These are phyloP conservation scores for Noctua pronuba DNA, from an alignment of 2,888 invertebrate genomes.

Conservation along the genomic window DNA sequence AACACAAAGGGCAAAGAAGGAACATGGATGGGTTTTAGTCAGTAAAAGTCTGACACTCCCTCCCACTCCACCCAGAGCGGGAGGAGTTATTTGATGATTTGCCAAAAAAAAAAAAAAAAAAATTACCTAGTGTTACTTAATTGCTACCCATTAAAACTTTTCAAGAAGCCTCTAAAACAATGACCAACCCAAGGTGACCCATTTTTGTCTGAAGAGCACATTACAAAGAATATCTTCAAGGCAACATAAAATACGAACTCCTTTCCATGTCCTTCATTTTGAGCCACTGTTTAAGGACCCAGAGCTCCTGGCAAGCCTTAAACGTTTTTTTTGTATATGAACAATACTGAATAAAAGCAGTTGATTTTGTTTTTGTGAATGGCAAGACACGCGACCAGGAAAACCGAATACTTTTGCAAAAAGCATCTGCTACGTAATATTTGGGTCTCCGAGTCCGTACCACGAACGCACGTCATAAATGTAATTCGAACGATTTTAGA, in stretches of 20 bases:
- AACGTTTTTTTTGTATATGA: conserved; percentile 19
- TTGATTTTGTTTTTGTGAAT: conserved; percentile 33
- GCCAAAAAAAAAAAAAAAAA: too few relatives aligned
- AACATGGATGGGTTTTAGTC: too few relatives aligned
- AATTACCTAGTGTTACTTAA: neutral
- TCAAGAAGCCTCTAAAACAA: neutral
- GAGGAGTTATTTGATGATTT: too few relatives aligned
- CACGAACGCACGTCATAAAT: neutral
- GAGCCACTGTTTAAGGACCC: conserved; percentile 22
- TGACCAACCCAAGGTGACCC: neutral
- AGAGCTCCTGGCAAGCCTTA: neutral
- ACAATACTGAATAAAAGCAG: conserved; percentile 15
- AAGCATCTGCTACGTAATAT: conserved; percentile 35
- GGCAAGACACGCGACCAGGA: conserved; percentile 40
- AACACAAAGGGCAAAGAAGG: too few relatives aligned
- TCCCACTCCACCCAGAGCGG: too few relatives aligned
- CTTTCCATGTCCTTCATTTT: conserved; percentile 22
- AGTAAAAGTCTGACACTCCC: too few relatives aligned
- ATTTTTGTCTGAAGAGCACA: neutral
- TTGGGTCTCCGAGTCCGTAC: neutral
- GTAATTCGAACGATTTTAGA: neutral
- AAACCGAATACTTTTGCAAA: conserved; percentile 19
- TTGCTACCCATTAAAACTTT: neutral
- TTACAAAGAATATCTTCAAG: conserved; percentile 24
- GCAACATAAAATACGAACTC: neutral